Evolutionary conservation across 2,113 vertebrate genomes (phyloP).

Genomic region (Capricornis sumatraensis): DNA sequence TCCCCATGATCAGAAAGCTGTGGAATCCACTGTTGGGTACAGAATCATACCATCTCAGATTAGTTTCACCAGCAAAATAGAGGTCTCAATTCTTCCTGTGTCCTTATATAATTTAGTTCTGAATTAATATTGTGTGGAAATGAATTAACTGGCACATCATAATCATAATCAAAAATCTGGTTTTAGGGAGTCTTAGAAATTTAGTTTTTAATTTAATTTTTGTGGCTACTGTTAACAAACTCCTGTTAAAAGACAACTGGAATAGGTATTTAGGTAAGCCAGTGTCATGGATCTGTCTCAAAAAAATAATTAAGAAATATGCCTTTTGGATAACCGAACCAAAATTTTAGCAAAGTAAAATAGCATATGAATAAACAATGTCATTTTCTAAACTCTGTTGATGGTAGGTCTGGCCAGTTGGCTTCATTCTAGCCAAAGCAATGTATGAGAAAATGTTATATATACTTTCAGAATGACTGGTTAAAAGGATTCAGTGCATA

Average conservation of each 20-base stretch:
- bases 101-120: neutral
- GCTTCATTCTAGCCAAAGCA: neutral
- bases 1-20: neutral
- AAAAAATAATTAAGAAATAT: neutral
- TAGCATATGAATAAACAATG: neutral
- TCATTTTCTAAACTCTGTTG: neutral
- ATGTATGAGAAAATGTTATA: neutral
- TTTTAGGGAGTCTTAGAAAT: neutral
- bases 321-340: neutral
- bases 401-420: neutral
- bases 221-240: neutral
- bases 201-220: neutral
- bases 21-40: neutral
- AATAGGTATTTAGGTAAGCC: neutral
- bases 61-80: neutral
- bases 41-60: neutral
- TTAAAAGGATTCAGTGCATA: neutral
- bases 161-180: neutral
- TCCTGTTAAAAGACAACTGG: neutral
- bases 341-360: neutral
- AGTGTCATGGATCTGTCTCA: neutral
- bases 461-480: neutral
- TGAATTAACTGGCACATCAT: neutral
- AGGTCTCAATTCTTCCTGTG: neutral
- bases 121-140: neutral